Conservation (phyloP, 2,888 invertebrate species). For the Tiphia femorata region DNA sequence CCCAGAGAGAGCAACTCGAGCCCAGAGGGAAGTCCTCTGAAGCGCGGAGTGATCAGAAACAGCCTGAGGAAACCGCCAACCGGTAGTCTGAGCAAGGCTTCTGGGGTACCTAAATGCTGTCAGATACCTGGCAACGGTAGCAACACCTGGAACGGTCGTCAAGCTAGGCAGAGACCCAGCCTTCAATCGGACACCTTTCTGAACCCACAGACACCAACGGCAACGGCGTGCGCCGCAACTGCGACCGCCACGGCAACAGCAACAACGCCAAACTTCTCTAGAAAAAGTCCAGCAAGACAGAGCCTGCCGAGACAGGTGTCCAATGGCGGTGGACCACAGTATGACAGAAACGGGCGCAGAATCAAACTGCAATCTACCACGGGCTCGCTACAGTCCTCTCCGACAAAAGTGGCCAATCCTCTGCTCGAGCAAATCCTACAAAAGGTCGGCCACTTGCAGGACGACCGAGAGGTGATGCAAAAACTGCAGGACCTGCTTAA, state of each 20-base stretch:
- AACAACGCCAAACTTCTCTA: constrained; percentile 58
- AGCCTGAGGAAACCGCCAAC: constrained; percentile 68
- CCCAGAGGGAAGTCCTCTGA: constrained; percentile 72
- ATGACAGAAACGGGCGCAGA: constrained; percentile 70
- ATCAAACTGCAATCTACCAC: constrained; percentile 55
- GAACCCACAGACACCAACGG: constrained; percentile 44
- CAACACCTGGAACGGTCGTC: constrained; percentile 83
- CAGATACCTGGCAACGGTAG: constrained; percentile 68
- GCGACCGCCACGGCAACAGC: constrained; percentile 54
- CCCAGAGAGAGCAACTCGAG: constrained; percentile 58
- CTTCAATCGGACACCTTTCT: constrained; percentile 77
- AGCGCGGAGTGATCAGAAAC: constrained; percentile 73
- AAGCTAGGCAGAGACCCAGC: constrained; percentile 67
- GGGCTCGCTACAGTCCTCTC: constrained; percentile 73
- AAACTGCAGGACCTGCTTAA: constrained; percentile 81
- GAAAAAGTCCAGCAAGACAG: constrained; percentile 66
- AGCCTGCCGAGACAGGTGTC: constrained; percentile 69
- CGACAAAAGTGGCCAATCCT: constrained; percentile 75
- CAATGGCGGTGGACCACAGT: constrained; percentile 57
- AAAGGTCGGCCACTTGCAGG: constrained; percentile 79
- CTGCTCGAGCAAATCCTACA: constrained; percentile 80
- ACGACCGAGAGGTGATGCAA: constrained; percentile 80
- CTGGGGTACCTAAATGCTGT: constrained; percentile 58
- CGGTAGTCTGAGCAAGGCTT: constrained; percentile 70
- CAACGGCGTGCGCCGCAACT: constrained; percentile 51